phyloP scores from a whole-genome alignment of 1,140 invertebrate genomes.

The Zaprionus camerounensis region DNA sequence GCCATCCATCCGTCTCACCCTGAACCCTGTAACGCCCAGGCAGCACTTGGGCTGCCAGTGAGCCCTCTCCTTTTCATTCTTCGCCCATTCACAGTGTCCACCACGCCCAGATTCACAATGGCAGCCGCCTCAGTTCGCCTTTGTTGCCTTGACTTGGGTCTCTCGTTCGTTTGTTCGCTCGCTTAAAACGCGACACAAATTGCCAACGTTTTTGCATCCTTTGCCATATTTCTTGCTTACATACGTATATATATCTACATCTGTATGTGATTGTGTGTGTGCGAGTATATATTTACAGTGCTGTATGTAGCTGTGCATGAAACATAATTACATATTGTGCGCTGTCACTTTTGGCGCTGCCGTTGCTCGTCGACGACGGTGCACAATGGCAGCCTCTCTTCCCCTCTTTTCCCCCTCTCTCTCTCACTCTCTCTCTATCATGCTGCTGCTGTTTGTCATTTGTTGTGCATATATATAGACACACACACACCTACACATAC shows the following conservation, averaged over 20 bases:
- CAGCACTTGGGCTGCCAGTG: neutral
- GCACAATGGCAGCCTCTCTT: conserved; percentile 24
- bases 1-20: conserved; percentile 16
- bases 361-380: conserved; percentile 36
- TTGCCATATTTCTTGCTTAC: conserved; percentile 71
- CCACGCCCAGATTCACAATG: conserved; percentile 40
- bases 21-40: neutral
- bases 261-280: conserved; percentile 8
- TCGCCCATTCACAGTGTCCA: conserved; percentile 23
- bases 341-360: conserved; percentile 78
- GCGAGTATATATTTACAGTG: conserved; percentile 18
- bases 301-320: conserved; percentile 55
- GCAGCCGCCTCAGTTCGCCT: conserved; percentile 21
- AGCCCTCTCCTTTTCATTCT: conserved; percentile 5
- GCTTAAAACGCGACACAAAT: conserved; percentile 72
- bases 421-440: neutral
- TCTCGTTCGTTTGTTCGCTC: conserved; percentile 4
- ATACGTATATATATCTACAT: neutral
- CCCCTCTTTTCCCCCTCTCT: neutral
- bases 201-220: conserved; percentile 82
- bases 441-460: conserved; percentile 42
- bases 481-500: neutral
- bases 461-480: conserved; percentile 29
- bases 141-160: conserved; percentile 36
- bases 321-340: conserved; percentile 82